A percentile compares a stretch with the other conserved stretches of the same genome.
phyloP scores from a whole-genome alignment of 2,113 vertebrate genomes.

The Mustelus asterias region DNA sequence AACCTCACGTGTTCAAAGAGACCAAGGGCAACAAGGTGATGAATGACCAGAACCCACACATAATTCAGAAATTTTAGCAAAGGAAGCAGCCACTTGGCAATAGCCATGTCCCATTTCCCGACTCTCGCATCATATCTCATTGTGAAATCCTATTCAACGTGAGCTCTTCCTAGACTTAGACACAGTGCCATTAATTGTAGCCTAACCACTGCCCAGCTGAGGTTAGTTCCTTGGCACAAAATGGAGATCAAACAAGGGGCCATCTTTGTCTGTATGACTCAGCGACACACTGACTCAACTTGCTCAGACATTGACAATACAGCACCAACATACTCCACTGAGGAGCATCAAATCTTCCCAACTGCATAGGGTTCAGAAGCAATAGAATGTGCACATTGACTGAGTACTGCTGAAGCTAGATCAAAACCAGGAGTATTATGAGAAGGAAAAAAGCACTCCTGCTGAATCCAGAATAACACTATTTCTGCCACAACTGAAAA shows the following conservation, averaged over 20 bases:
- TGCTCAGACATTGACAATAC: too few species aligned
- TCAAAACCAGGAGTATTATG: neutral
- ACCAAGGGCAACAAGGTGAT: neutral
- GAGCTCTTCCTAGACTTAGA: neutral
- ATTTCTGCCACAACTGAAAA: neutral
- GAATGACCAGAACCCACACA: neutral
- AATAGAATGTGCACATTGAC: neutral
- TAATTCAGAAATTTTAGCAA: neutral
- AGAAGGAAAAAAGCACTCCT: neutral
- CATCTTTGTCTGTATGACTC: too few species aligned
- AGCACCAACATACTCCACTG: too few species aligned
- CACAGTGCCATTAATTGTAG: neutral
- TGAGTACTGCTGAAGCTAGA: neutral
- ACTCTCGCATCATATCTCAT: too few species aligned
- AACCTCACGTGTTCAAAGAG: neutral
- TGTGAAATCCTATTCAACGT: too few species aligned
- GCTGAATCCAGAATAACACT: neutral
- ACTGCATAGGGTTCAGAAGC: too few species aligned
- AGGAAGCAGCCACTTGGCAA: neutral
- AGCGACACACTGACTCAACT: too few species aligned
- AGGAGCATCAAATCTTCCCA: neutral
- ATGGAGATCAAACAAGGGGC: neutral
- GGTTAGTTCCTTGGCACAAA: neutral
- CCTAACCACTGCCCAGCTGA: neutral
- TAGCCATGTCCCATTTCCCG: too few species aligned